Conservation (phyloP, 2,113 vertebrate species). For the Dasyurus viverrinus region DNA sequence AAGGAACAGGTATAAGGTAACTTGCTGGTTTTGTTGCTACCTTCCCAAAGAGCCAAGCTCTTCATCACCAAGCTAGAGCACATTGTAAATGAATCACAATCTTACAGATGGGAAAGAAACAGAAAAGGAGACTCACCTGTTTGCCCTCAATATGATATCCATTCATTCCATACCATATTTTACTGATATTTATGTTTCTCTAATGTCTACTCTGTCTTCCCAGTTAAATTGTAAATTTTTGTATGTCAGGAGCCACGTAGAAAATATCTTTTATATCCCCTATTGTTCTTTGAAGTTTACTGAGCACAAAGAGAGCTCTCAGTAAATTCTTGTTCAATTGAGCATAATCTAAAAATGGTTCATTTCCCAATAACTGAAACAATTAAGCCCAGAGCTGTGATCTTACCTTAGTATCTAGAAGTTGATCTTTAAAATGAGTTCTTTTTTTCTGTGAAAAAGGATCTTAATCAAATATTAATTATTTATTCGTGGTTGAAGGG, state of each 20-base stretch:
- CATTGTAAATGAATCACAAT: neutral
- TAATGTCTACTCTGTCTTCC: neutral
- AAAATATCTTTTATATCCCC: neutral
- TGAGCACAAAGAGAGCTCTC: neutral
- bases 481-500: neutral
- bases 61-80: neutral
- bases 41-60: neutral
- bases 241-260: neutral
- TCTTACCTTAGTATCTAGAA: neutral
- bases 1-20: neutral
- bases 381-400: neutral
- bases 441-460: neutral
- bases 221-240: neutral
- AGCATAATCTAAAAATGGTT: neutral
- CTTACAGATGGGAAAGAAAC: neutral
- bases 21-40: neutral
- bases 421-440: neutral
- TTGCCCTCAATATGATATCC: neutral
- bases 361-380: neutral
- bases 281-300: neutral
- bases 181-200: neutral
- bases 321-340: neutral
- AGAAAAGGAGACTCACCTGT: neutral
- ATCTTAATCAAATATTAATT: neutral
- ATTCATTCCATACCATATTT: neutral